Evolutionary conservation across 2,888 invertebrate species (phyloP).

Genomic region (Serrognathus titanus): DNA sequence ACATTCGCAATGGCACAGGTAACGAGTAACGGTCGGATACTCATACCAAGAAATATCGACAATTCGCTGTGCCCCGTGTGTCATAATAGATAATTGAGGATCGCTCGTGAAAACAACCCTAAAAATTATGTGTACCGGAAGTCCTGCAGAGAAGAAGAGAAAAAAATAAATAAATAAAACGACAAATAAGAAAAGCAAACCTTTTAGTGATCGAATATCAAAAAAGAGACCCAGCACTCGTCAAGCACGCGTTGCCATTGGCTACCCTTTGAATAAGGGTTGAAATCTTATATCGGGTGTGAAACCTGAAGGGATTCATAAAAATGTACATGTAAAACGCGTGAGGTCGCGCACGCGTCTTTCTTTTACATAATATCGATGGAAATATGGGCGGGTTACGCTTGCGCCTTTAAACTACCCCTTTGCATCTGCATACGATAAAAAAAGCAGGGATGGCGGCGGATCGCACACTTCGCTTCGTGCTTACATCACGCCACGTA

Average conservation of each 20-base stretch:
- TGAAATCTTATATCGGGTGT: constrained; percentile 43
- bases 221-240: constrained; percentile 30
- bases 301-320: constrained; percentile 43
- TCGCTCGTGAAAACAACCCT: constrained; percentile 12
- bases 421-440: constrained; percentile 44
- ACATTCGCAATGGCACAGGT: no score
- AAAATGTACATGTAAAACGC: constrained; percentile 49
- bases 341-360: constrained; percentile 46
- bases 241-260: constrained; percentile 44
- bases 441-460: constrained; percentile 39
- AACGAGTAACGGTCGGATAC: no score
- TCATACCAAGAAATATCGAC: not conserved
- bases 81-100: no score
- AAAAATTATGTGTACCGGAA: constrained; percentile 9
- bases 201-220: constrained; percentile 37
- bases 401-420: constrained; percentile 45
- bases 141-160: constrained; percentile 6
- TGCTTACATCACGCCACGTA: no score
- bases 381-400: constrained; percentile 47
- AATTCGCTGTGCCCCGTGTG: constrained; percentile 2
- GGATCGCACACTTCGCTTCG: constrained; percentile 12
- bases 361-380: constrained; percentile 50
- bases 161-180: constrained; percentile 28
- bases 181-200: constrained; percentile 37
- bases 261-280: constrained; percentile 42